These are phyloP conservation scores for Hylomyscus alleni DNA, from an alignment of 2,797 vertebrate species.

Conservation along the genomic window DNA sequence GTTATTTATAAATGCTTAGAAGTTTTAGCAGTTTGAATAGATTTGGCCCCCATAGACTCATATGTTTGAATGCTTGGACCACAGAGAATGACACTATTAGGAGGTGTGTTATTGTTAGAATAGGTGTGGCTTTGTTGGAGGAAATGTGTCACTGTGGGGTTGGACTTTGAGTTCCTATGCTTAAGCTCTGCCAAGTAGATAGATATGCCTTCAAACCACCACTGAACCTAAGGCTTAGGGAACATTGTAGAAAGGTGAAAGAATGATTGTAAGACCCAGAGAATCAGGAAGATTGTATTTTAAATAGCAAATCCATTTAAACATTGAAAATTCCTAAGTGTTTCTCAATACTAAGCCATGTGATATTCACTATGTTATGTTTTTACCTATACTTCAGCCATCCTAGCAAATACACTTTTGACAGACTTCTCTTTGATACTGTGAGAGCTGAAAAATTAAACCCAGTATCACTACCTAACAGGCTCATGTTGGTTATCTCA, in stretches of 20 bases:
- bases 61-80: neutral
- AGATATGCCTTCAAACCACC: neutral
- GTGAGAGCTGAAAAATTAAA: neutral
- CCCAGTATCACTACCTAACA: neutral
- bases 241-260: neutral
- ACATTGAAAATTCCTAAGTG: neutral
- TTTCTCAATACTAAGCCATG: neutral
- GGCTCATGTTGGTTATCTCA: neutral
- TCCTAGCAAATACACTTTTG: neutral
- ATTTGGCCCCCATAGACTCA: neutral
- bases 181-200: neutral
- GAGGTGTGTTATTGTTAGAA: no score
- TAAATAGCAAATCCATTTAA: neutral
- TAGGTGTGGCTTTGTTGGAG: no score
- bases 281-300: neutral
- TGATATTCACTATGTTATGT: neutral
- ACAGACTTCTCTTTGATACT: neutral
- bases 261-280: neutral
- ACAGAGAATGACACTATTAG: no score
- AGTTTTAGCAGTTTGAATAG: neutral
- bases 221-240: neutral
- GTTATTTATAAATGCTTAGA: conserved; percentile 6
- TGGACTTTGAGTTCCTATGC: no score
- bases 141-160: no score
- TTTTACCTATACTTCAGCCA: neutral